These are phyloP conservation scores for Scopus umbretta DNA, from an alignment of 2,113 vertebrate genomes.

Conservation along the genomic window DNA sequence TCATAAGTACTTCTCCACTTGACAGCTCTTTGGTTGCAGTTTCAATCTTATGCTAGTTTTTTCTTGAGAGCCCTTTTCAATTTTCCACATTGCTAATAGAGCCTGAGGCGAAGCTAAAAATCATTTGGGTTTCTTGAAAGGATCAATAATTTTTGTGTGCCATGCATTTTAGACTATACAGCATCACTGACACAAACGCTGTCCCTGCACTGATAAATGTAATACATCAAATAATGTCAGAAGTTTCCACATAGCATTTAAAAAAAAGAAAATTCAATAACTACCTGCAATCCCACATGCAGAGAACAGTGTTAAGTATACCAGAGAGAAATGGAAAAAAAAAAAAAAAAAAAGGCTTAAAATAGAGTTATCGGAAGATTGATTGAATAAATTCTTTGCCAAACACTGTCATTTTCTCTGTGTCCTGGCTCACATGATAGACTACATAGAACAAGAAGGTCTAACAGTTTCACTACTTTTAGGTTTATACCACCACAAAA, in stretches of 20 bases:
- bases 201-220: not conserved
- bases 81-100: constrained; percentile 40
- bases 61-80: constrained; percentile 33
- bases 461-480: not conserved
- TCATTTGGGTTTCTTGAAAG: constrained; percentile 25
- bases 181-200: not conserved
- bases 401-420: not conserved
- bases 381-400: not conserved
- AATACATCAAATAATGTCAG: not conserved
- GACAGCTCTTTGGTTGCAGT: not conserved
- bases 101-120: not conserved
- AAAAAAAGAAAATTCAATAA: not conserved
- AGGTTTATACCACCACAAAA: not conserved
- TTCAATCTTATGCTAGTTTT: not conserved
- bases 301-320: not conserved
- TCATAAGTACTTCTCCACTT: constrained; percentile 24
- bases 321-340: not conserved
- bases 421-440: not conserved
- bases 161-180: not conserved
- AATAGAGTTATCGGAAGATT: not conserved
- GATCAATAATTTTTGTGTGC: constrained; percentile 38
- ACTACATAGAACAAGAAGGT: not conserved
- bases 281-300: not conserved
- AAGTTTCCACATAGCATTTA: not conserved
- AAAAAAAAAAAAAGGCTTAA: not conserved